phyloP scores from a whole-genome alignment of 2,113 vertebrate genomes.

The Actinemys pallida region DNA sequence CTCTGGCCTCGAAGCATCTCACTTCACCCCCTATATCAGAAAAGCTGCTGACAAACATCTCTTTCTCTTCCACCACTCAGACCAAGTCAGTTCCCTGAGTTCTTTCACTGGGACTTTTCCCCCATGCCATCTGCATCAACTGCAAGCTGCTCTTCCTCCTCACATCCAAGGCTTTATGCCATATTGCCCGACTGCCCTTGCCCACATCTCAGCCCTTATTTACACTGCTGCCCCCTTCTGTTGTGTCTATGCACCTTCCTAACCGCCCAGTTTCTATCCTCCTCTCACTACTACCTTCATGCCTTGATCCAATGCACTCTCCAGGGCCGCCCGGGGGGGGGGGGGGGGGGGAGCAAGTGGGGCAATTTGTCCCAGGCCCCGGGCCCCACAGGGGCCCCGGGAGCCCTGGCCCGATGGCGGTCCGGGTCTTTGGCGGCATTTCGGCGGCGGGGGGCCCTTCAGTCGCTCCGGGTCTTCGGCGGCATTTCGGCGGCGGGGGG shows the following conservation, averaged over 20 bases:
- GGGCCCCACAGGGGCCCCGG: too few relatives aligned
- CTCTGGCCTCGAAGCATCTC: rapidly evolving
- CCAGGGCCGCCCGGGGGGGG: too few relatives aligned
- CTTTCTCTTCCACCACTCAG: neutral
- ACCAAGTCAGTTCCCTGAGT: neutral
- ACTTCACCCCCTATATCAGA: neutral
- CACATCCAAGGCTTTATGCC: neutral
- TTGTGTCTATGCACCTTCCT: neutral
- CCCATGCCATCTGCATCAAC: neutral
- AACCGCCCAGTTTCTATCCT: neutral
- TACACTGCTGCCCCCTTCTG: neutral
- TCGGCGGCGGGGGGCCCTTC: too few relatives aligned
- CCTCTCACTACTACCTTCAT: conserved; percentile 5
- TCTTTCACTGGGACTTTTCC: neutral
- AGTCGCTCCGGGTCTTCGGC: too few relatives aligned
- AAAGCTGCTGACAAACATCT: neutral
- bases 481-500: too few relatives aligned
- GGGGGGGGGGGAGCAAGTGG: too few relatives aligned
- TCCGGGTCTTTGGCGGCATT: too few relatives aligned
- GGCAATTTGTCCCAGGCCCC: too few relatives aligned
- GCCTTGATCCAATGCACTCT: neutral
- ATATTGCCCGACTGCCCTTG: neutral
- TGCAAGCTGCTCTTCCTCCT: neutral
- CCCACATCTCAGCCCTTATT: neutral
- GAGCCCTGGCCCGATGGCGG: too few relatives aligned